These are phyloP conservation scores for Macrocentrus cingulum DNA, from an alignment of 1,140 invertebrate species.

Conservation along the genomic window DNA sequence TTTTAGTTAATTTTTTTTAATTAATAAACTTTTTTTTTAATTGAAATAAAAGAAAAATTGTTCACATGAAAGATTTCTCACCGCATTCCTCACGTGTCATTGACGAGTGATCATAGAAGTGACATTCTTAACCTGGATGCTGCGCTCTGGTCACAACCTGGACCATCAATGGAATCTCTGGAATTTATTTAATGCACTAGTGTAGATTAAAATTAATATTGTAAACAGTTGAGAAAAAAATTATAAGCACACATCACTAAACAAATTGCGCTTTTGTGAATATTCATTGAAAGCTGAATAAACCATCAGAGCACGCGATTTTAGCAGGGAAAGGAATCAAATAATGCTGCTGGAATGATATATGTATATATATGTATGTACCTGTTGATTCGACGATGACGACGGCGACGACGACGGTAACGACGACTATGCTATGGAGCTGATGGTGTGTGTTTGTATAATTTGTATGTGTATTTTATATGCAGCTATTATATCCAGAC, in stretches of 20 bases:
- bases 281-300: no score
- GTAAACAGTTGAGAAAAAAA: background rate
- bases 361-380: no score
- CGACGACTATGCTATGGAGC: no score
- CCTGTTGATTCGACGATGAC: no score
- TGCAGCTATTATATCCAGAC: no score
- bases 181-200: constrained; percentile 34
- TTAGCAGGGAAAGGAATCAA: no score
- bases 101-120: constrained; percentile 42
- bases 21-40: background rate
- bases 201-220: background rate
- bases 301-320: no score
- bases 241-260: background rate
- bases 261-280: background rate
- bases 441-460: no score
- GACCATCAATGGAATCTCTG: constrained; percentile 41
- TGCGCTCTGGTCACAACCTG: constrained; percentile 40
- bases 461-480: no score
- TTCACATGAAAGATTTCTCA: constrained; percentile 31
- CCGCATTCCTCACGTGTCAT: constrained; percentile 52
- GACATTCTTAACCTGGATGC: constrained; percentile 48
- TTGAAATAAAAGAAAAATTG: background rate
- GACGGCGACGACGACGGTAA: background rate
- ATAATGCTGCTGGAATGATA: no score
- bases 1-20: no score